These are phyloP conservation scores for Drosophila sproati DNA, from an alignment of 1,140 invertebrate species.

Conservation along the genomic window DNA sequence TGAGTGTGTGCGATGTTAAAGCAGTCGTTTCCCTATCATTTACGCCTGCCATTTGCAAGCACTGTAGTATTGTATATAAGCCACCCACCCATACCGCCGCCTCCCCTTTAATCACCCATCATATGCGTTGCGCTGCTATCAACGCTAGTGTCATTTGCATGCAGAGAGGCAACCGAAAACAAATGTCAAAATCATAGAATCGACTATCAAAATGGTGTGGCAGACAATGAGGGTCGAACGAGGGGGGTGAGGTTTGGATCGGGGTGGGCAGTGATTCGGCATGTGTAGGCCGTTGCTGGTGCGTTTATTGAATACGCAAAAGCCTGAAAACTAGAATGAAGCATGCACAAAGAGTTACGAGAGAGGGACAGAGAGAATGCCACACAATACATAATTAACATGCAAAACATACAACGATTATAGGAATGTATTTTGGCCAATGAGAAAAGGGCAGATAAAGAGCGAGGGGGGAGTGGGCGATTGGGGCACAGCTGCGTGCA, in stretches of 20 bases:
- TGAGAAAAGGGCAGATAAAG: not conserved
- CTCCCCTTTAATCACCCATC: conserved; percentile 33
- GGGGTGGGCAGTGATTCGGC: not conserved
- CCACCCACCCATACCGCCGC: not conserved
- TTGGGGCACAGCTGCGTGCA: conserved; percentile 4
- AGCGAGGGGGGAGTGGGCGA: not conserved
- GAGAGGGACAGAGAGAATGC: conserved; percentile 25
- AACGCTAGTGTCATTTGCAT: conserved; percentile 71
- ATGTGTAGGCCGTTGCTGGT: conserved; percentile 40
- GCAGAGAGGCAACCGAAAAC: conserved; percentile 66
- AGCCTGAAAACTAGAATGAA: conserved; percentile 74
- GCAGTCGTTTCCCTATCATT: conserved; percentile 12
- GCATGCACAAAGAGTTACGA: conserved; percentile 37
- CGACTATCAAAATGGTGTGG: conserved; percentile 27
- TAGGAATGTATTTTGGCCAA: conserved; percentile 62
- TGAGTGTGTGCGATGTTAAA: not conserved
- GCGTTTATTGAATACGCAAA: conserved; percentile 79
- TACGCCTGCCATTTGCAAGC: not conserved
- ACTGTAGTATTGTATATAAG: too few relatives aligned
- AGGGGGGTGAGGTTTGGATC: not conserved
- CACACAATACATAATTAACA: conserved; percentile 68
- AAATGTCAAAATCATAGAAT: conserved; percentile 81
- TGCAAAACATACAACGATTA: conserved; percentile 76
- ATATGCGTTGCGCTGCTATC: conserved; percentile 57
- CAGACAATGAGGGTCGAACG: not conserved